Base-by-base conservation (phyloP, 2,113 vertebrate genomes). In the Lampris megalopsis region DNA sequence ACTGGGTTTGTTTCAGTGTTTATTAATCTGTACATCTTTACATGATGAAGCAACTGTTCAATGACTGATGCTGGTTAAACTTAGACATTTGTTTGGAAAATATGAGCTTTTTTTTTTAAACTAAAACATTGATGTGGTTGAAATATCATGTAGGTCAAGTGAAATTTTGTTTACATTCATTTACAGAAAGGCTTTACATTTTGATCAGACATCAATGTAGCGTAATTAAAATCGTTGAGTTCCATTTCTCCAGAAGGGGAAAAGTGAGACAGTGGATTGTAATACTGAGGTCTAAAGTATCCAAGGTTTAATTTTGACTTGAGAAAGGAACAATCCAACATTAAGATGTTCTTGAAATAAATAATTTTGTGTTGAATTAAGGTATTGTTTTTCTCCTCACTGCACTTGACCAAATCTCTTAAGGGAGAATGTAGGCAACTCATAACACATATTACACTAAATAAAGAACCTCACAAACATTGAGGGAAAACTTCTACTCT, bases 81-180 rank as follows among this genome's bases (percentile, higher is more conserved):
- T 75, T 89, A 80, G 73, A 65, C 71, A 68, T 79, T 77, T 57
- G 71, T 86, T 87, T 71, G 64, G 77, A 85, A 58, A 75, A 71
- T 87, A 82, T 90, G 71, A 84, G 78, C 70, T 82, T 86, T 84
- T 79, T 86, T 77, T 76, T 68, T 65, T 56, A 8, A 53, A 95
- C 93, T 95, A 92, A 94, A 94, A 72, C 93, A 95, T 96, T 96
- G 95, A 66, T 96, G 95, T 95, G 94, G 94, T 91, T 95, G 90
- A 91, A 94, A 91, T 86, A 93, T 93, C 95, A 90, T 91, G 92
- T 96, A 95, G 93, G 93, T 95, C 91, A 95, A 95, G 94, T 94
- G 63, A 73, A 88, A 70, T 65, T 48, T 74, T 77, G 81, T 89
- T 91, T 88, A 86, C 79, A 84, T 86, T 71, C 59, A 83, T 79